A percentile compares a stretch with the other conserved stretches of the same genome.
phyloP scores from a whole-genome alignment of 2,888 invertebrate species.

The Nysson spinosus region DNA sequence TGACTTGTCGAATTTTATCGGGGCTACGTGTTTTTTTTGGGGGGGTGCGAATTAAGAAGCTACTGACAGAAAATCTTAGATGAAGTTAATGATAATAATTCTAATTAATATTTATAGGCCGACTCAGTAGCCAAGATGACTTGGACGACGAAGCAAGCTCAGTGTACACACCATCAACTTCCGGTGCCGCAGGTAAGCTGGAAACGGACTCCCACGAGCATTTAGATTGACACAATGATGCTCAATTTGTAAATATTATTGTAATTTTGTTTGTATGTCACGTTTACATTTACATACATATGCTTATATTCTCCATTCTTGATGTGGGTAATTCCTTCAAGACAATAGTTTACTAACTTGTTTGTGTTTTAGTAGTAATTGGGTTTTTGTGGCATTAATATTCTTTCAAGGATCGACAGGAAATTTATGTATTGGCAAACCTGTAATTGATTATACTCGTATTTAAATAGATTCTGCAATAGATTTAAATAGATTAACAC shows the following conservation, averaged over 20 bases:
- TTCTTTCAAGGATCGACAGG: constrained; percentile 12
- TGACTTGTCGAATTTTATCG: too few species aligned
- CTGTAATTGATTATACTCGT: too few species aligned
- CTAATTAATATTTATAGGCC: constrained; percentile 79
- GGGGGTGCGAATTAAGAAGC: too few species aligned
- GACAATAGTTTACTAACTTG: constrained; percentile 46
- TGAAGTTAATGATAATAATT: constrained; percentile 16
- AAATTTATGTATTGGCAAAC: constrained; percentile 14
- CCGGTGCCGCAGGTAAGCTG: constrained; percentile 81
- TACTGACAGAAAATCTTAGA: too few species aligned
- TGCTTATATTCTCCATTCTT: constrained; percentile 20
- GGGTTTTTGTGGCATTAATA: constrained; percentile 37
- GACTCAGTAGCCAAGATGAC: constrained; percentile 92
- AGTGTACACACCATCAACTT: constrained; percentile 81
- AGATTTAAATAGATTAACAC: too few species aligned
- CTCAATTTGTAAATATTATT: constrained; percentile 54
- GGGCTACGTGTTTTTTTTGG: too few species aligned
- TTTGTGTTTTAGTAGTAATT: constrained; percentile 40
- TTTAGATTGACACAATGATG: constrained; percentile 77
- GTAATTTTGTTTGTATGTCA: constrained; percentile 28
- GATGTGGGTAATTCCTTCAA: constrained; percentile 3
- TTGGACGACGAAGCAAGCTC: constrained; percentile 88
- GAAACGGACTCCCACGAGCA: constrained; percentile 78
- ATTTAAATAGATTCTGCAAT: too few species aligned
- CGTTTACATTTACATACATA: constrained; percentile 15